Conservation (phyloP, 2,113 vertebrate genomes). For the Stigmatopora nigra region DNA sequence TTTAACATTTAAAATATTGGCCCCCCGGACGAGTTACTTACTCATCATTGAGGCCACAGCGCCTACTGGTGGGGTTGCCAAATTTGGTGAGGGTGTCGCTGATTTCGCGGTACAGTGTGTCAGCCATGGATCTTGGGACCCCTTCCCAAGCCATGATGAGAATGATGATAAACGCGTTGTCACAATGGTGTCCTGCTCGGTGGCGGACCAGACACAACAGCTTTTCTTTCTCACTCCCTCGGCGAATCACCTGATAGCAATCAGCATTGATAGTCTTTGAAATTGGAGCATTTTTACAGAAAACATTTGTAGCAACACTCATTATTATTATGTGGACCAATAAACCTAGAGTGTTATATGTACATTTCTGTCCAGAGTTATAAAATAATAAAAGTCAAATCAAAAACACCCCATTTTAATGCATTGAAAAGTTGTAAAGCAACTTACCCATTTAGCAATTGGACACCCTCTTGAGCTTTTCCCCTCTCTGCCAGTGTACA, state of each 20-base stretch:
- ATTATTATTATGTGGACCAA: neutral
- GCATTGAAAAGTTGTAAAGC: neutral
- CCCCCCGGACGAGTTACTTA: constrained; percentile 58
- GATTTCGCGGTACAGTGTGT: constrained; percentile 87
- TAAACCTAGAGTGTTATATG: neutral
- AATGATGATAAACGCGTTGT: constrained; percentile 87
- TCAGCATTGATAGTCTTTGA: constrained; percentile 4
- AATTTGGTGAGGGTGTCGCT: constrained; percentile 82
- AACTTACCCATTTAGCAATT: constrained; percentile 96
- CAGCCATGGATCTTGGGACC: constrained; percentile 79
- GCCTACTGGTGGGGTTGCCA: constrained; percentile 91
- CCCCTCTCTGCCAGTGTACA: constrained; percentile 91
- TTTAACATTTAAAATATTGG: neutral
- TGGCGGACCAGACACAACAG: constrained; percentile 88
- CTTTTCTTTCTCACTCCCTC: constrained; percentile 84
- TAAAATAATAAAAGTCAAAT: neutral
- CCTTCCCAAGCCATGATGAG: constrained; percentile 97
- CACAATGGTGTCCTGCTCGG: constrained; percentile 88
- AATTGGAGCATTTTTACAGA: neutral
- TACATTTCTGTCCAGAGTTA: neutral
- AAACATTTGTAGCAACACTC: neutral
- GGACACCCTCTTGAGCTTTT: constrained; percentile 97
- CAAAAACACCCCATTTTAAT: neutral
- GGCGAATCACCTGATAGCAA: constrained; percentile 82
- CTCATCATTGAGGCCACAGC: constrained; percentile 97